Percentiles rank a stretch among this genome's conserved stretches.
Conservation (phyloP, 1,140 invertebrate genomes). For the Drosophila azteca region DNA sequence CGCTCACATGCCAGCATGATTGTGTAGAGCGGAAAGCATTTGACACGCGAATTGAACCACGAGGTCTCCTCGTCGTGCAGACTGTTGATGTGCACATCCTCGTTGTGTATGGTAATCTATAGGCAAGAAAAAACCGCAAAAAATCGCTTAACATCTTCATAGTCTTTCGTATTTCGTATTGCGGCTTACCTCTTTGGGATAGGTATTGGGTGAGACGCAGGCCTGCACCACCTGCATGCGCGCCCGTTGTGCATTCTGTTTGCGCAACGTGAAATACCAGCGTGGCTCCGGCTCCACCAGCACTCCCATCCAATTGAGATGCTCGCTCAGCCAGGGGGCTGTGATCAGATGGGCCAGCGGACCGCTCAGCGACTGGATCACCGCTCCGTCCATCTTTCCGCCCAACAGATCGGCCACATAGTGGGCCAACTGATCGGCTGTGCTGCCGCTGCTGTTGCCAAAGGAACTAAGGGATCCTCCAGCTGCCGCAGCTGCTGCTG, state of each 20-base stretch:
- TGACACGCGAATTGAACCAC: constrained; percentile 87
- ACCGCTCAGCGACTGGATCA: constrained; percentile 85
- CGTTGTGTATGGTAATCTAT: constrained; percentile 87
- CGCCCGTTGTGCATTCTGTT: constrained; percentile 84
- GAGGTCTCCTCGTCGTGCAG: constrained; percentile 84
- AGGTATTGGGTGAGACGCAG: constrained; percentile 89
- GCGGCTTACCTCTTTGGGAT: constrained; percentile 88
- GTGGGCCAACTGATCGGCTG: constrained; percentile 84
- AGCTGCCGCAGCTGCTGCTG: constrained; percentile 2
- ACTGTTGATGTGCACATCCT: constrained; percentile 86
- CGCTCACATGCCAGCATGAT: constrained; percentile 90
- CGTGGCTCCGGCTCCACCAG: constrained; percentile 90
- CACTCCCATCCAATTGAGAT: constrained; percentile 90
- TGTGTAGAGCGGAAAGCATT: constrained; percentile 93
- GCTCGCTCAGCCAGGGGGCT: constrained; percentile 87
- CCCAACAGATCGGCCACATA: constrained; percentile 83
- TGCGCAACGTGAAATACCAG: constrained; percentile 87
- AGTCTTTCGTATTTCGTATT: not conserved
- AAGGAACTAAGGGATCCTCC: constrained; percentile 62
- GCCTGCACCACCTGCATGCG: constrained; percentile 88
- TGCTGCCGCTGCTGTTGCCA: constrained; percentile 65
- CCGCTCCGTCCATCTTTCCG: constrained; percentile 84
- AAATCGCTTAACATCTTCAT: too few species aligned
- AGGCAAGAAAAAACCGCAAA: too few species aligned
- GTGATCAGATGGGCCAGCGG: constrained; percentile 82